phyloP scores from a whole-genome alignment of 1,140 invertebrate genomes.

The Diachasma alloeum region DNA sequence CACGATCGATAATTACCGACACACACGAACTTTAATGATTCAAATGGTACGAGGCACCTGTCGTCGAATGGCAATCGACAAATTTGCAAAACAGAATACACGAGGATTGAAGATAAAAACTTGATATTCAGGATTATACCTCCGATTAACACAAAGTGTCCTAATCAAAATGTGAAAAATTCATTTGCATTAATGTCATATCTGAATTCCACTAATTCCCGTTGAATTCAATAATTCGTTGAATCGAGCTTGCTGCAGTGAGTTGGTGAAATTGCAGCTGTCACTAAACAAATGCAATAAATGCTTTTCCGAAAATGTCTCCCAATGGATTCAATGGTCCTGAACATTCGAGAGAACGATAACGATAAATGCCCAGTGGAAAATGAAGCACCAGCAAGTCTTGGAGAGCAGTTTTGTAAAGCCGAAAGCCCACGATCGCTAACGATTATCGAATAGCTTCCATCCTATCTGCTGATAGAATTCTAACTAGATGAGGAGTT shows the following conservation, averaged over 20 bases:
- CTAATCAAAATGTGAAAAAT: no score
- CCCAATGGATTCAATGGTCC: no score
- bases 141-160: not conserved
- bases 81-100: not conserved
- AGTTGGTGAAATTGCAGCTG: no score
- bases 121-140: not conserved
- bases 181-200: no score
- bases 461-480: not conserved
- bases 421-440: not conserved
- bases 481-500: not conserved
- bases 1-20: conserved; percentile 7
- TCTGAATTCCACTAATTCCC: no score
- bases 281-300: no score
- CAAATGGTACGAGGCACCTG: not conserved
- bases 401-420: not conserved
- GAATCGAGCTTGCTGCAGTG: no score
- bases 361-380: no score
- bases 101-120: not conserved
- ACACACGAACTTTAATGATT: conserved; percentile 6
- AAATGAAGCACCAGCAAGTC: not conserved
- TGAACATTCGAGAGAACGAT: no score
- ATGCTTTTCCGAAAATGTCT: no score
- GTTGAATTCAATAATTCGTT: no score
- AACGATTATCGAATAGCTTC: not conserved
- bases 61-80: not conserved